A percentile compares a stretch with the other conserved stretches of the same genome.
Conservation (phyloP, 53 echinoderm and acorn worm genomes). For the Holothuria scabra region DNA sequence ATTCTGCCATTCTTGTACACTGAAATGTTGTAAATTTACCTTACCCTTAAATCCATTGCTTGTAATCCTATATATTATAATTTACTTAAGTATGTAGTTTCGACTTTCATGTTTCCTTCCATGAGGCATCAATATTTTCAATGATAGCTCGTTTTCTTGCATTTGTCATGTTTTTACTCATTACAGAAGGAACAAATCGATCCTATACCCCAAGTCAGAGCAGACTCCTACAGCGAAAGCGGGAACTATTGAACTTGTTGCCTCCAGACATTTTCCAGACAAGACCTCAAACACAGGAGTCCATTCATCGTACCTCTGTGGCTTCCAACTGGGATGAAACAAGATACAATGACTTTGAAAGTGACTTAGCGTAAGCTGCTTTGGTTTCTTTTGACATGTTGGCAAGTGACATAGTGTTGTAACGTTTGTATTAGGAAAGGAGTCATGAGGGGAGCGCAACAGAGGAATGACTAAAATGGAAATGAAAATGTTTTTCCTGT, state of each 20-base stretch:
- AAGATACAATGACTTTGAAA: conserved; percentile 62
- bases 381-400: too few species aligned
- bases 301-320: conserved; percentile 85
- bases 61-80: too few species aligned
- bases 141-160: background rate
- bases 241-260: conserved; percentile 85
- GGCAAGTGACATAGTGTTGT: too few species aligned
- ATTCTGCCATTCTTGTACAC: too few species aligned
- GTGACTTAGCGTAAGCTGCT: conserved; percentile 51
- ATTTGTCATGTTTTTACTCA: background rate
- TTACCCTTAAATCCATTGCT: too few species aligned
- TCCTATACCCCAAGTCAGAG: conserved; percentile 79
- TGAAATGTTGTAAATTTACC: too few species aligned
- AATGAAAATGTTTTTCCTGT: too few species aligned
- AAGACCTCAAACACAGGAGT: conserved; percentile 74
- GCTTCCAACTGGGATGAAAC: conserved; percentile 81
- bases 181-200: conserved; percentile 55
- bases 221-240: conserved; percentile 77
- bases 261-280: conserved; percentile 78
- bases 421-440: too few species aligned
- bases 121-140: background rate
- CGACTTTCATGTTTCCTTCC: too few species aligned
- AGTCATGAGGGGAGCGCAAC: too few species aligned
- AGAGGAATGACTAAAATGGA: too few species aligned
- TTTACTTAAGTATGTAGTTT: too few species aligned